Percentiles rank a stretch among this genome's conserved stretches.
Evolutionary conservation across 2,888 invertebrate species (phyloP).

Genomic region (Cataglyphis rosenhaueri): DNA sequence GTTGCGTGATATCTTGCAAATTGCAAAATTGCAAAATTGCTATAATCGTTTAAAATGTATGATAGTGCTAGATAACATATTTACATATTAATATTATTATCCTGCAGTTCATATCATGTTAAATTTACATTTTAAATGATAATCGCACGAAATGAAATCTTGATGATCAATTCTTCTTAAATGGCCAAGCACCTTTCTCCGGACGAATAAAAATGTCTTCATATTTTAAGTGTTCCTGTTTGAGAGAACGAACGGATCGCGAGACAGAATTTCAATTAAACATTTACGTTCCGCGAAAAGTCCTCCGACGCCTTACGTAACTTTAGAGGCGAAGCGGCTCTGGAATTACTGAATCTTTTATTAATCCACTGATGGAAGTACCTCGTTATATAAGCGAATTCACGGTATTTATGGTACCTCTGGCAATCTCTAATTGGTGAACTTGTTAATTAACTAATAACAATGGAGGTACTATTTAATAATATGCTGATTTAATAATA

Average conservation of each 20-base stretch:
- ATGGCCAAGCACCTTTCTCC: constrained; percentile 16
- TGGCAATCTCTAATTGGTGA: constrained; percentile 61
- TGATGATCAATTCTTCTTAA: constrained; percentile 60
- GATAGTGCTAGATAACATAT: background rate
- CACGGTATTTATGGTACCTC: constrained; percentile 4
- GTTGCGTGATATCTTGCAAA: background rate
- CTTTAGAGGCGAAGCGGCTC: constrained; percentile 41
- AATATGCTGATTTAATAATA: background rate
- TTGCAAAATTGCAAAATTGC: constrained; percentile 1
- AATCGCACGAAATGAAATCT: constrained; percentile 50
- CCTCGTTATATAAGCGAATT: constrained; percentile 16
- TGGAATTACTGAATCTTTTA: constrained; percentile 67
- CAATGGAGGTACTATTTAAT: constrained; percentile 57
- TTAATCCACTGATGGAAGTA: constrained; percentile 67
- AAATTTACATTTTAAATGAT: background rate
- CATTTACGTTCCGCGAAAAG: constrained; percentile 62
- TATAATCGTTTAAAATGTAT: background rate
- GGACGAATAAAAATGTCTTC: constrained; percentile 49
- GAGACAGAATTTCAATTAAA: constrained; percentile 70
- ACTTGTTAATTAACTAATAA: constrained; percentile 74
- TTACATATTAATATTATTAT: background rate
- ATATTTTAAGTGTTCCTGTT: constrained; percentile 56
- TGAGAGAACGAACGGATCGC: constrained; percentile 46
- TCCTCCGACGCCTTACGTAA: constrained; percentile 59
- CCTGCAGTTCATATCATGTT: background rate